A percentile compares a stretch with the other conserved stretches of the same genome.
Evolutionary conservation across 2,113 vertebrate species (phyloP).

Genomic region (Egretta garzetta): DNA sequence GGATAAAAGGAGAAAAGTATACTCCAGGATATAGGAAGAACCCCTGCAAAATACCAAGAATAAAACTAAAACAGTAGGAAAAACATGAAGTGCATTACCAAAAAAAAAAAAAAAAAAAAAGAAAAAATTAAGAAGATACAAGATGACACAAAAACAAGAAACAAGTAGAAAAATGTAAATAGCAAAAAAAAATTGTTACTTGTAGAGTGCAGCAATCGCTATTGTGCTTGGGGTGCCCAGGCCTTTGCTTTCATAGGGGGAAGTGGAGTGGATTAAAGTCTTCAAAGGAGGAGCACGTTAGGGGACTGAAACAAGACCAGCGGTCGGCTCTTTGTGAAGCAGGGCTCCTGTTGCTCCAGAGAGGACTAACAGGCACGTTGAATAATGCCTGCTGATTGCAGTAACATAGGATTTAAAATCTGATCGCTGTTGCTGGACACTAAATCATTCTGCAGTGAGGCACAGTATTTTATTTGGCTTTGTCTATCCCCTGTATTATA

Average conservation of each 20-base stretch:
- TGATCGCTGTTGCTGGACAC: background rate
- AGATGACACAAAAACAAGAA: background rate
- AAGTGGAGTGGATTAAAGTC: background rate
- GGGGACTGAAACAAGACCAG: background rate
- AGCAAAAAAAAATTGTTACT: background rate
- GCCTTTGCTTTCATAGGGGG: background rate
- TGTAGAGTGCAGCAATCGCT: background rate
- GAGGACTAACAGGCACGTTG: background rate
- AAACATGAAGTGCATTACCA: background rate
- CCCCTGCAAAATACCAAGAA: background rate
- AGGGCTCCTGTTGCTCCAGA: background rate
- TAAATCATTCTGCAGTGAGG: background rate
- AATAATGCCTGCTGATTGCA: background rate
- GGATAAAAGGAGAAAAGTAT: background rate
- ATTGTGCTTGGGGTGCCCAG: background rate
- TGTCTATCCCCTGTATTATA: background rate
- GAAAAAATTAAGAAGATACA: no score
- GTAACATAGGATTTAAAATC: background rate
- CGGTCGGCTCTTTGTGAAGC: background rate
- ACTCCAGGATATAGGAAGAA: background rate
- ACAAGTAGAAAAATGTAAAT: background rate
- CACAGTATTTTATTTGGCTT: background rate
- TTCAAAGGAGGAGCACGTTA: background rate
- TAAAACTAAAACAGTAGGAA: background rate
- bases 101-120: background rate